Percentiles rank a stretch among this genome's conserved stretches.
Conservation (phyloP, 2,797 vertebrate species). For the Malurus splendens region DNA sequence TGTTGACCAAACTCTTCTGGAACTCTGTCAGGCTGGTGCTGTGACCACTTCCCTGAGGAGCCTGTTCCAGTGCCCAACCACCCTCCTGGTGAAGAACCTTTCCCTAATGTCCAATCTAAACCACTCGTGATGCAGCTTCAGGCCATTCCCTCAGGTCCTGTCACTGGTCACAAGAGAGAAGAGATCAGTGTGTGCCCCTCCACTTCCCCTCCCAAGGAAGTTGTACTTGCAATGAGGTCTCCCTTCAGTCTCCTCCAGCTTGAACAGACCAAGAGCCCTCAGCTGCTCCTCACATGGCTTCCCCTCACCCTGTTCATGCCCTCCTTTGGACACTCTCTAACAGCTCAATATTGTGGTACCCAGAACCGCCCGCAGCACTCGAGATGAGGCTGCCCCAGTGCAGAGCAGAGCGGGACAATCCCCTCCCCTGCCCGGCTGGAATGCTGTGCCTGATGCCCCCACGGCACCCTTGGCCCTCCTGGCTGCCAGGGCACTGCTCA, state of each 20-base stretch:
- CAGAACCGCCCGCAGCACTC: not conserved
- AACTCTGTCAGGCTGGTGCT: not conserved
- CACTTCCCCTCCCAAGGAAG: rapidly evolving
- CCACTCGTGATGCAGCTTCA: not conserved
- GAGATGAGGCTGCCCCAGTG: rapidly evolving
- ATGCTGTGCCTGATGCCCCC: not conserved
- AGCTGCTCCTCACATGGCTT: rapidly evolving
- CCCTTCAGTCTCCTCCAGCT: not conserved
- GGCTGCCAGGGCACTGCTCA: not conserved
- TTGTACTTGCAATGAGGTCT: not conserved
- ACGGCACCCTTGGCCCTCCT: rapidly evolving
- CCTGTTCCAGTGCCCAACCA: not conserved
- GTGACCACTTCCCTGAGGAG: not conserved
- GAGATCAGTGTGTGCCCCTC: not conserved
- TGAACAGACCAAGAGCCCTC: not conserved
- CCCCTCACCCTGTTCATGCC: not conserved
- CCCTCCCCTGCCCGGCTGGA: rapidly evolving
- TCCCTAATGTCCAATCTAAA: not conserved
- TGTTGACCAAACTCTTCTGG: not conserved
- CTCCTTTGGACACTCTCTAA: not conserved
- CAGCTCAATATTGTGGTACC: not conserved
- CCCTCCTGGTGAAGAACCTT: not conserved
- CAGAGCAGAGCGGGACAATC: not conserved
- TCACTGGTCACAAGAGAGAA: not conserved
- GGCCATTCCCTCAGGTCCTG: not conserved